Base-by-base conservation (phyloP, 2,113 vertebrate species). In the Gymnogyps californianus region DNA sequence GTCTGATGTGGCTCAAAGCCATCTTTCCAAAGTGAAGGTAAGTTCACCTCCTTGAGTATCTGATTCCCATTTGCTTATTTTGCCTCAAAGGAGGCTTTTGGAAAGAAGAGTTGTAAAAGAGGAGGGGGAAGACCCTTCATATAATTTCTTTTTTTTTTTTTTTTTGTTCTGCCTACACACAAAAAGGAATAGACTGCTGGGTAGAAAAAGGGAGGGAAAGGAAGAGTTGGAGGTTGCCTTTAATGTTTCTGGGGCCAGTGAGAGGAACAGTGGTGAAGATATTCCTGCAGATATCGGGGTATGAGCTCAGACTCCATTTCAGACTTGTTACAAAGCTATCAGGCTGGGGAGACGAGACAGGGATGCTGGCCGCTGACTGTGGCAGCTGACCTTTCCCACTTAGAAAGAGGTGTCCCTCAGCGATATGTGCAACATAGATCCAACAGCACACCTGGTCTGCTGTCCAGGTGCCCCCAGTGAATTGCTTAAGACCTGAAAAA, bases 1-100 rank as follows among this genome's bases (percentile, higher is more conserved):
- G 32, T 78, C 10, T 61, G 9, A 46, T 78, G 93, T 97, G 97
- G 95, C 96, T 36, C 85, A 65, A 67, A 87, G 84, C 83, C 93
- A 90, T 85, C 59, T 93, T 90, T 90, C 34, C 40, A 61, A 49
- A 47, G 38, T 0, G 0, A 57, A 83, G 44, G 28, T 34, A 72
- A 85, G 21, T 38, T 80, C 58, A 62, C 31, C n/a, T 88, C 59
- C 72, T 18, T 11, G 38, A 47, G 29, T 58, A 34, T 59, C 38
- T 69, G 28, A 86, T 69, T 92, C 51, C 26, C 7, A 46, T 57
- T 55, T 76, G 8, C 16, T 90, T 61, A 16, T 32, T 93, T 81
- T 66, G 13, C n/a, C 47, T 77, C 54, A 40, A 75, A 94, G 21
- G 15, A 42, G 13, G 4, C 16, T 74, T 69, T 72, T 83, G 49